A percentile compares a stretch with the other conserved stretches of the same genome.
These are phyloP conservation scores for Heteromyza rotundicornis DNA, from an alignment of 2,888 invertebrate species.

Conservation along the genomic window DNA sequence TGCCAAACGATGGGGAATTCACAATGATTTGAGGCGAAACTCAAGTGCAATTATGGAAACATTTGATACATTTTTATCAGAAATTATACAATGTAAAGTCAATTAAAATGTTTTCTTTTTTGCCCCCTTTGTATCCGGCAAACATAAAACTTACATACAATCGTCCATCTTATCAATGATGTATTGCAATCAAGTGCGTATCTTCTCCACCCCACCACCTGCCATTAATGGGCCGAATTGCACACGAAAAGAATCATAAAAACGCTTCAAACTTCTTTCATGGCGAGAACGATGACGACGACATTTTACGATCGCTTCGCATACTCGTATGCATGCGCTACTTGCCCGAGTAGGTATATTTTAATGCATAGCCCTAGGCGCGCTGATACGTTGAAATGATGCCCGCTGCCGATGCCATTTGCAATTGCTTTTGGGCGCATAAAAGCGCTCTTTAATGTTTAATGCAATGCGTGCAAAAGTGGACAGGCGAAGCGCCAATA, in stretches of 20 bases:
- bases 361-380: slow-evolving; percentile 39
- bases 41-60: no score
- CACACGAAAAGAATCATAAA: slow-evolving; percentile 10
- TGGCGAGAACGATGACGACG: slow-evolving; percentile 8
- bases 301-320: slow-evolving; percentile 5
- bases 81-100: no score
- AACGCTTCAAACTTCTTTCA: slow-evolving; percentile 19
- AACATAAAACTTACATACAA: no score
- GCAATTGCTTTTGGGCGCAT: slow-evolving; percentile 23
- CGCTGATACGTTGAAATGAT: background rate
- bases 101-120: no score
- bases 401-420: slow-evolving; percentile 15
- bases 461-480: slow-evolving; percentile 28
- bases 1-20: no score
- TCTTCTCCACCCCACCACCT: no score
- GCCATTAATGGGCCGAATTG: no score
- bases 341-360: background rate
- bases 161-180: no score
- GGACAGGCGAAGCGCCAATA: background rate
- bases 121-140: no score
- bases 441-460: slow-evolving; percentile 26
- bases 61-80: no score
- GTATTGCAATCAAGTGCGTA: no score
- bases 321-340: background rate
- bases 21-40: no score